A percentile compares a stretch with the other conserved stretches of the same genome.
Evolutionary conservation across 2,113 vertebrate genomes (phyloP).

Genomic region (Chlamydotis undulata): DNA sequence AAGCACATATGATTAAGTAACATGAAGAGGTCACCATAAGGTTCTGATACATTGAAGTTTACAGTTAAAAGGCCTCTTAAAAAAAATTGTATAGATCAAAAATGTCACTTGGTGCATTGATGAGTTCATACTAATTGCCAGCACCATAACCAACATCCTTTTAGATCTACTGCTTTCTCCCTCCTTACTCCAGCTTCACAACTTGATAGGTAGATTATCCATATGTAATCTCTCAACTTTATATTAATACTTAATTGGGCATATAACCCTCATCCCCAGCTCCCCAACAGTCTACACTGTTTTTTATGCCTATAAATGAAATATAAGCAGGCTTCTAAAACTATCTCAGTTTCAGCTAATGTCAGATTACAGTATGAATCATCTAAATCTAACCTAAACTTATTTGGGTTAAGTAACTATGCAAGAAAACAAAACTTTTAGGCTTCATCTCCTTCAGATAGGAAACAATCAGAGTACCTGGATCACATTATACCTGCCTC

Average conservation of each 20-base stretch:
- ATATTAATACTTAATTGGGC: neutral
- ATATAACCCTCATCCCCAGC: fast-evolving
- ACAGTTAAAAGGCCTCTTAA: neutral
- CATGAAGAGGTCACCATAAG: neutral
- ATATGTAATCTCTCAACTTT: neutral
- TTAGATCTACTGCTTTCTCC: neutral
- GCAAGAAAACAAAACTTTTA: neutral
- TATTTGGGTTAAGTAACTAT: neutral
- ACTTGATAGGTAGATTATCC: neutral
- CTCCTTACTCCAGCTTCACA: neutral
- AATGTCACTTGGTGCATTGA: neutral
- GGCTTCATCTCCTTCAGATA: neutral
- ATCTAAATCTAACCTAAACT: neutral
- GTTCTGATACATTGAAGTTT: neutral
- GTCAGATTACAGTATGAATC: neutral
- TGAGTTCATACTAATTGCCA: neutral
- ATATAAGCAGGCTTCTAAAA: neutral
- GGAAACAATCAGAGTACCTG: neutral
- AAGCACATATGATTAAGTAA: neutral
- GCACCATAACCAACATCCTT: neutral
- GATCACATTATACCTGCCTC: neutral
- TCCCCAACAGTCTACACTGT: fast-evolving
- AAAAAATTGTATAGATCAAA: neutral
- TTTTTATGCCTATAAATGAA: neutral
- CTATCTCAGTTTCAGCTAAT: neutral